phyloP scores from a whole-genome alignment of 2,888 invertebrate species.

The Tyria jacobaeae region DNA sequence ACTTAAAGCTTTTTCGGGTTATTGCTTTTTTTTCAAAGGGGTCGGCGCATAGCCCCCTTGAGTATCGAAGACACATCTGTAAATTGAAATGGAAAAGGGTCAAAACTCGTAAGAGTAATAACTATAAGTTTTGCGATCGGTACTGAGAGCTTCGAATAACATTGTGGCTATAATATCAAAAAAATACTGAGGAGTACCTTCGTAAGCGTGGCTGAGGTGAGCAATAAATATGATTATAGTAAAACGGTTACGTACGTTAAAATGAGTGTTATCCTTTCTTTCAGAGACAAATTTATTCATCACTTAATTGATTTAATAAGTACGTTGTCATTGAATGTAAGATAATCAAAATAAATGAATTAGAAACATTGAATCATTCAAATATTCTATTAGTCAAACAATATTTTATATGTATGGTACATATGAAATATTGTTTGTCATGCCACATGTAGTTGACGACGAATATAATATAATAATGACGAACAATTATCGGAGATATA shows the following conservation, averaged over 20 bases:
- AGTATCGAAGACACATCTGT: constrained; percentile 74
- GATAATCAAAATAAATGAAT: too few species aligned
- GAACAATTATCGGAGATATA: too few species aligned
- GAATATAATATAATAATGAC: too few species aligned
- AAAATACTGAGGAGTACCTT: constrained; percentile 12
- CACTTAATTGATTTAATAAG: too few species aligned
- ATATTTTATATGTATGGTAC: too few species aligned
- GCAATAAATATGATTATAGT: constrained; percentile 7
- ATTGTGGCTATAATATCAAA: constrained; percentile 32
- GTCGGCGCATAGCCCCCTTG: constrained; percentile 61
- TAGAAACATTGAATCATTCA: too few species aligned
- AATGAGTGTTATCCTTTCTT: neutral
- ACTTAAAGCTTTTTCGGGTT: constrained; percentile 62
- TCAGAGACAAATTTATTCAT: neutral
- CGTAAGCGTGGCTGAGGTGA: neutral
- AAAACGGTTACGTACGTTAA: neutral
- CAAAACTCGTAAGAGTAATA: constrained; percentile 70
- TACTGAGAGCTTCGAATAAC: constrained; percentile 47
- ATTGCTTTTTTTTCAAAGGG: constrained; percentile 66
- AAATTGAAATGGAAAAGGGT: constrained; percentile 80
- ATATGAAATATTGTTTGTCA: too few species aligned
- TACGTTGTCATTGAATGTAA: too few species aligned
- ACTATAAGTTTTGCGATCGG: constrained; percentile 68
- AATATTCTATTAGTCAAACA: too few species aligned
- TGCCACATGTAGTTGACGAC: too few species aligned